phyloP scores from a whole-genome alignment of 2,888 invertebrate genomes.

The Ornithoptera priamus region DNA sequence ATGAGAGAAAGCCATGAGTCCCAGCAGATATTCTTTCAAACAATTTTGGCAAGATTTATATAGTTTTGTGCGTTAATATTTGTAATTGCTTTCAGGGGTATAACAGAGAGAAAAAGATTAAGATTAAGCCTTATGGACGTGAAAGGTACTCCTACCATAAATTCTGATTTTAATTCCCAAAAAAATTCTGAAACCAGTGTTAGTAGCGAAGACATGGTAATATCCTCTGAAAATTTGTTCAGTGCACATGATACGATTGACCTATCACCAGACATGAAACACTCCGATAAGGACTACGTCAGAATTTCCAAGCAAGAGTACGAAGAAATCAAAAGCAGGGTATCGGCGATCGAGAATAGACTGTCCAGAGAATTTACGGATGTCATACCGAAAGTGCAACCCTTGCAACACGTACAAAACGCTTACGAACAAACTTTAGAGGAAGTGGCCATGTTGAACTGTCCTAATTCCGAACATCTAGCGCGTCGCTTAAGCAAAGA shows the following conservation, averaged over 20 bases:
- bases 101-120: constrained; percentile 70
- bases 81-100: constrained; percentile 52
- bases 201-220: constrained; percentile 69
- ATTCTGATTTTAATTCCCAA: constrained; percentile 57
- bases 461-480: constrained; percentile 84
- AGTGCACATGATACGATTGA: constrained; percentile 70
- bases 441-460: constrained; percentile 83
- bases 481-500: constrained; percentile 86
- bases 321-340: constrained; percentile 87
- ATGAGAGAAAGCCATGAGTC: too few relatives aligned
- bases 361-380: constrained; percentile 84
- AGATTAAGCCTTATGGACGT: constrained; percentile 70
- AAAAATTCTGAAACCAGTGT: constrained; percentile 69
- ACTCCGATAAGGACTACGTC: constrained; percentile 81
- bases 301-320: constrained; percentile 87
- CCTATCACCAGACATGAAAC: constrained; percentile 67
- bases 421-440: constrained; percentile 87
- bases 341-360: constrained; percentile 85
- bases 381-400: constrained; percentile 71
- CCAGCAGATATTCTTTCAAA: background rate
- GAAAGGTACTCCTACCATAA: constrained; percentile 65
- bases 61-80: background rate
- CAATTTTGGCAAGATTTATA: background rate
- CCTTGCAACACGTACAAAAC: constrained; percentile 83
- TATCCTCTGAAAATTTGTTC: constrained; percentile 69